These are phyloP conservation scores for Rynchops niger DNA, from an alignment of 2,113 vertebrate genomes.

Conservation along the genomic window DNA sequence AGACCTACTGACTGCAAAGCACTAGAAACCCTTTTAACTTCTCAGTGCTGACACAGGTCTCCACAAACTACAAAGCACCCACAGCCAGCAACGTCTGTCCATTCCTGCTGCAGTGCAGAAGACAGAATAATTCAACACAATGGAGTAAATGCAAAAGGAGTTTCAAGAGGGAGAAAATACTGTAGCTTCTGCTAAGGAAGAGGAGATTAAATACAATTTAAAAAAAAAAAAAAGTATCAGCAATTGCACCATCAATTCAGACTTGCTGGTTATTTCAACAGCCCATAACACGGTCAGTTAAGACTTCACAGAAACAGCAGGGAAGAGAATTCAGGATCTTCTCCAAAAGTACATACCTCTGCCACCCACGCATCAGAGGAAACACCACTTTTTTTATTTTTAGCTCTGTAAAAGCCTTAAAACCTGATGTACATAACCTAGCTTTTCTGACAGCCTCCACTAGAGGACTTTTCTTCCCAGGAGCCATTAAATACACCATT, in stretches of 20 bases:
- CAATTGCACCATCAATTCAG: neutral
- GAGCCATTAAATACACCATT: neutral
- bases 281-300: neutral
- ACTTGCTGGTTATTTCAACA: neutral
- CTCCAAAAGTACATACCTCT: neutral
- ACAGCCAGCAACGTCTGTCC: neutral
- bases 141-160: neutral
- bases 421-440: neutral
- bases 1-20: neutral
- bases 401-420: neutral
- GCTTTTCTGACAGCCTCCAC: constrained; percentile 7
- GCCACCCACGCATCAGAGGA: neutral
- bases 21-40: neutral
- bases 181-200: neutral
- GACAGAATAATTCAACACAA: neutral
- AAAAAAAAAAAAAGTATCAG: neutral
- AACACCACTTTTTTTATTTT: neutral
- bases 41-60: neutral
- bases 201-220: neutral
- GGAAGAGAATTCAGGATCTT: neutral
- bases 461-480: neutral
- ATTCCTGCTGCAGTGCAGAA: neutral
- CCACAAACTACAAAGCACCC: neutral
- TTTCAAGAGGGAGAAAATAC: neutral
- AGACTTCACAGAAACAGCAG: neutral